Percentiles rank a stretch among this genome's conserved stretches.
phyloP scores from a whole-genome alignment of 2,797 vertebrate genomes.

The Mormyrus hasselquistii region DNA sequence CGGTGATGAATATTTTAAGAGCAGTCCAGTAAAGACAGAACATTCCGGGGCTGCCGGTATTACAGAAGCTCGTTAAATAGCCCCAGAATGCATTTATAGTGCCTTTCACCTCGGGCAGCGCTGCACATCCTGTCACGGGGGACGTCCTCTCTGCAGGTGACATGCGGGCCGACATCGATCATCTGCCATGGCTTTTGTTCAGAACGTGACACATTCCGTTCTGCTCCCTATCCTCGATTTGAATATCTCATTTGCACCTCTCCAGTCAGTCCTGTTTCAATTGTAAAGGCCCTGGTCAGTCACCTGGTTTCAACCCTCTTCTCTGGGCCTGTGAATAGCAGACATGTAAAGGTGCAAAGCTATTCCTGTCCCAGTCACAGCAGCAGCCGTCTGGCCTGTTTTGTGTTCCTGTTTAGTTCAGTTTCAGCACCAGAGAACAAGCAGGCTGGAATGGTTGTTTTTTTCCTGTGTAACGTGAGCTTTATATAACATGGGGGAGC shows the following conservation, averaged over 20 bases:
- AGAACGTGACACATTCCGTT: neutral
- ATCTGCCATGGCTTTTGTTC: neutral
- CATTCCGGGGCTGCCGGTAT: neutral
- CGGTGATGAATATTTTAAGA: constrained; percentile 29
- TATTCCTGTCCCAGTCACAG: neutral
- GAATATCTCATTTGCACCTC: neutral
- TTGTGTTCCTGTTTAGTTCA: neutral
- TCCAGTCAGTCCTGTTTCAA: neutral
- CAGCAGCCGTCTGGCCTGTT: neutral
- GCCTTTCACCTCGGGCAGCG: neutral
- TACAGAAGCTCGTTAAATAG: neutral
- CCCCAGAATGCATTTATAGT: neutral
- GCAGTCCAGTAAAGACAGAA: neutral
- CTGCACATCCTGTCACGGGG: neutral
- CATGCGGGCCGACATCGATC: neutral
- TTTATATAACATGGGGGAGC: neutral
- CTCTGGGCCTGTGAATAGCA: neutral
- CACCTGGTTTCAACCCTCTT: neutral
- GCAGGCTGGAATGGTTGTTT: neutral
- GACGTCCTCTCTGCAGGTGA: neutral
- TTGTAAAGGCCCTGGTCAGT: neutral
- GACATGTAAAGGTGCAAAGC: neutral
- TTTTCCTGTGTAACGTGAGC: neutral
- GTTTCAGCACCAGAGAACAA: neutral
- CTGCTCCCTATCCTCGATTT: neutral